Evolutionary conservation across 2,888 invertebrate species (phyloP), one percentile per base, ranked within the genome.

Genomic region (Scaptomyza parva): DNA sequence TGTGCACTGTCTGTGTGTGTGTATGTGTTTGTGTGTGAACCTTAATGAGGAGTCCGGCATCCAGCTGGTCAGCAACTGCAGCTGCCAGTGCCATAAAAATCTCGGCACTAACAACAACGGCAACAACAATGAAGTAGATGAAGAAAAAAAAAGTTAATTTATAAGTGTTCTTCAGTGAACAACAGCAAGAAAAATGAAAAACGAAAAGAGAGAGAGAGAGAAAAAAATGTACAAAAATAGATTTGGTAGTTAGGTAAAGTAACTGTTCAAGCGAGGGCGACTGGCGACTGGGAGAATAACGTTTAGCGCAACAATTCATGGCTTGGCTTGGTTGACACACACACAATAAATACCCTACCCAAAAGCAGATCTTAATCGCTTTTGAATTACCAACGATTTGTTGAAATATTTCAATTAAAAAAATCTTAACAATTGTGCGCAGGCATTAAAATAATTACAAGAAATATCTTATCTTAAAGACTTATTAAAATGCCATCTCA

Each of bases 61-160:
- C 63, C 64, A 63, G 71, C 54, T 62, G 68, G 51, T 50, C 70
- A 61, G 70, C 70, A 33, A 22, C 59, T 44, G 17, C 58, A 59
- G n/a, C 61, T 69, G 70, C 51, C 50, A 17, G 35, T 12, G 65
- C 44, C 45, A 69, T 60, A 53, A 59, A 69, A 69, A 66, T 64
- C 67, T 54, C 64, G 11, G 17, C 67, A 53, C 3, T 37, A 37
- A 5, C 58, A 52, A n/a, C 50, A 50, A 18, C 43, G 43, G 24
- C 30, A 63, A 26, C 50, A 57, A 14, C 53, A 53, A 28, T 28
- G 9, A 35, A 30, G n/a, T 9, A 35, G 12, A 22, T 39, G 5
- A n/a, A n/a, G 6, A 35, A 35, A 47, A 41, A 58, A 73, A 60
- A 73, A 69, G 75, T 63, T 68, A 59, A 75, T 73, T 73, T 73